Base-by-base conservation (phyloP, 1,140 invertebrate species). In the Lepidurus arcticus region DNA sequence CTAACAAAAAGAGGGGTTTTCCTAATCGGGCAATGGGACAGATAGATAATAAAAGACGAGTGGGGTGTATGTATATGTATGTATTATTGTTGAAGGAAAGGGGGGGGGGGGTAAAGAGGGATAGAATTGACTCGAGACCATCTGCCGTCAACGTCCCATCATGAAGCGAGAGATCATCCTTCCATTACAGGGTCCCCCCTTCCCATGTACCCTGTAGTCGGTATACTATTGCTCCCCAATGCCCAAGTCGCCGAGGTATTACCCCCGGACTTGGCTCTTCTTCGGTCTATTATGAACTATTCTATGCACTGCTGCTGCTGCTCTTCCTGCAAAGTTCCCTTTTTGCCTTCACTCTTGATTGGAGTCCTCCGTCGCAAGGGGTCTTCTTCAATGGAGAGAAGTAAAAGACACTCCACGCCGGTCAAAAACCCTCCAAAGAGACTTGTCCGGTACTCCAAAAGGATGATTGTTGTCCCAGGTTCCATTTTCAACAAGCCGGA, bases 51-150 rank as follows among this genome's bases (percentile, higher is more conserved):
- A 13, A 65, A 65, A 65, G 53, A 65, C 21, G n/a, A 65, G 53
- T 65, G 53, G 53, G 53, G n/a, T 65, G 53, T 65, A 21, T 65
- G 13, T 65, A 21, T 65, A 65, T 65, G 53, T 65, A 16, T 65
- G 53, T 21, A 65, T 65, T 65, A 65, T 65, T 65, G 53, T 65
- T 65, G 53, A 34, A 34, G 34, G 34, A 34, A 34, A 4, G n/a
- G 53, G 21, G 53, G 53, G 47, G 13, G 13, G 4, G 45, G 16
- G 7, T 13, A 65, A 21, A 65, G 53, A 65, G 53, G 53, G 53
- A 65, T 65, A 65, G 21, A 65, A 65, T 65, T 65, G 53, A 65
- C 53, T 65, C 53, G 53, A 65, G 53, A 65, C 53, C 53, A 65
- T 65, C 53, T 65, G 53, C 53, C 53, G 53, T 65, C 53, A 65